phyloP scores from a whole-genome alignment of 1,140 invertebrate genomes.

The Scaptomyza graminum region DNA sequence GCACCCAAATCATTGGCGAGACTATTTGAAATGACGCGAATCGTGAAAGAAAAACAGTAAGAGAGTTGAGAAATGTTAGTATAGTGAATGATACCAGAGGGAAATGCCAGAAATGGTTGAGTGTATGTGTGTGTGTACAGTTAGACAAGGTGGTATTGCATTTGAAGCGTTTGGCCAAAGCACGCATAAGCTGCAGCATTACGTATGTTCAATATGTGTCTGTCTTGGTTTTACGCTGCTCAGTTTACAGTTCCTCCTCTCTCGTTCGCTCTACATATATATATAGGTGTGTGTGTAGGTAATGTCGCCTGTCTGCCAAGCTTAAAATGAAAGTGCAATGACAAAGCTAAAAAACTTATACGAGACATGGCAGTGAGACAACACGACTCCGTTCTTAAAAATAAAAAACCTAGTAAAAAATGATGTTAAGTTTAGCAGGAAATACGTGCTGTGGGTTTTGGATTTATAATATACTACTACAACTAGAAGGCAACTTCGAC shows the following conservation, averaged over 20 bases:
- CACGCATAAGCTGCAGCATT: constrained; percentile 75
- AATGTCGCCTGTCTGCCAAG: constrained; percentile 26
- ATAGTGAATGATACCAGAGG: constrained; percentile 64
- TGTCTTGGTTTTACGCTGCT: neutral
- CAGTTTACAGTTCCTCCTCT: neutral
- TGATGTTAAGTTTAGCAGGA: constrained; percentile 54
- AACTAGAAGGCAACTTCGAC: neutral
- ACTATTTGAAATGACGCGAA: constrained; percentile 85
- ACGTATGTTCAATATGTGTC: constrained; percentile 65
- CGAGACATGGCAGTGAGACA: constrained; percentile 57
- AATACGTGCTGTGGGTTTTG: constrained; percentile 57
- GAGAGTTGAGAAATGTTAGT: constrained; percentile 40
- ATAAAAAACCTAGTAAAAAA: constrained; percentile 9
- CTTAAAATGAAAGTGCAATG: constrained; percentile 79
- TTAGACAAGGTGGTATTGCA: constrained; percentile 56
- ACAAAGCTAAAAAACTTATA: constrained; percentile 72
- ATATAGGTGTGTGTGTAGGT: constrained; percentile 9
- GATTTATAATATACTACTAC: neutral
- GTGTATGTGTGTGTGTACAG: neutral
- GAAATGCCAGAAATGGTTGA: constrained; percentile 4
- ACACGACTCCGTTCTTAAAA: constrained; percentile 31
- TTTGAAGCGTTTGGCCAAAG: constrained; percentile 63
- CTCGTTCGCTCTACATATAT: neutral
- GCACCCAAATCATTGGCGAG: constrained; percentile 95
- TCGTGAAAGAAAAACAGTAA: constrained; percentile 1